phyloP scores from a whole-genome alignment of 2,797 vertebrate species.

The Malurus splendens region DNA sequence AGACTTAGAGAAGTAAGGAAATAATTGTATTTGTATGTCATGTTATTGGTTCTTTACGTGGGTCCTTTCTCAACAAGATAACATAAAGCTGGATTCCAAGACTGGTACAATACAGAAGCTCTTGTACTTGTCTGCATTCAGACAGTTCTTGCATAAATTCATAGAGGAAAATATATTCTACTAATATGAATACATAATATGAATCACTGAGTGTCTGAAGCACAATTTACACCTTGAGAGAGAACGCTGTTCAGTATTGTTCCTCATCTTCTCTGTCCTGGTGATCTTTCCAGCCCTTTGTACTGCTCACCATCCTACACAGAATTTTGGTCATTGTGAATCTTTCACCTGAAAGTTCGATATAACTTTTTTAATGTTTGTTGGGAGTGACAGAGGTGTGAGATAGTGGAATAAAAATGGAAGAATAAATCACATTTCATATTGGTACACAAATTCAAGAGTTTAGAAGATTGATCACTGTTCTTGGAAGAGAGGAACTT shows the following conservation, averaged over 20 bases:
- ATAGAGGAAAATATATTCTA: background rate
- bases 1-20: background rate
- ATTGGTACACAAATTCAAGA: background rate
- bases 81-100: background rate
- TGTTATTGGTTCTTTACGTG: rapidly evolving
- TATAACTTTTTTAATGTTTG: background rate
- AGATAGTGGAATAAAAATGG: background rate
- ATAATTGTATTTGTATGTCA: background rate
- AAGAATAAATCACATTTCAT: background rate
- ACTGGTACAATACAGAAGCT: background rate
- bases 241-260: background rate
- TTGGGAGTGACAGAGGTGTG: background rate
- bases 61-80: background rate
- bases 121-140: background rate
- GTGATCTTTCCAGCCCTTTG: background rate
- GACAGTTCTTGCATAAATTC: background rate
- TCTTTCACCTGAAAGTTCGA: background rate
- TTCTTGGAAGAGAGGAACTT: background rate
- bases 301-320: background rate
- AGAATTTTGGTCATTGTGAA: background rate
- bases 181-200: background rate
- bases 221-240: background rate
- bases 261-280: background rate
- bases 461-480: background rate
- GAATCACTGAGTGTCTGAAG: background rate